Percentiles rank a stretch among this genome's conserved stretches.
Evolutionary conservation across 2,888 invertebrate species (phyloP).

Genomic region (Acrobasis repandana): DNA sequence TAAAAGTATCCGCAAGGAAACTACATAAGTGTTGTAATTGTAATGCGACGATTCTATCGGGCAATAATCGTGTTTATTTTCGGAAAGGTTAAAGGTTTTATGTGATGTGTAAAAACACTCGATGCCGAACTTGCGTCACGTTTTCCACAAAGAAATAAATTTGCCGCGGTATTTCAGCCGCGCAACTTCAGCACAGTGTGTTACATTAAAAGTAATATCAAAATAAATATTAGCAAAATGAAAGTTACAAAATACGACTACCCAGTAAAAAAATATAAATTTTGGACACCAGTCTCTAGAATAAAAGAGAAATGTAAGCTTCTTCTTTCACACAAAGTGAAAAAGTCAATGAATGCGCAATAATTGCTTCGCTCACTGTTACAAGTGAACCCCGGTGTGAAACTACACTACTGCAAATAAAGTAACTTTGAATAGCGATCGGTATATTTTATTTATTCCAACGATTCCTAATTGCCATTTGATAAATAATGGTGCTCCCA

Average conservation of each 20-base stretch:
- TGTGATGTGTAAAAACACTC: too few relatives aligned
- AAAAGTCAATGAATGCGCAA: neutral
- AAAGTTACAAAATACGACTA: neutral
- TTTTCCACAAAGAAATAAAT: too few relatives aligned
- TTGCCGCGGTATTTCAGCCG: too few relatives aligned
- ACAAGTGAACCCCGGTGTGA: constrained; percentile 1
- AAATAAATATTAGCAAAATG: neutral
- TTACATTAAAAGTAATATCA: neutral
- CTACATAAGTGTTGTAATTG: too few relatives aligned
- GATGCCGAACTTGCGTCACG: too few relatives aligned
- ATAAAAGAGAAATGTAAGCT: neutral
- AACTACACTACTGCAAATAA: constrained; percentile 6
- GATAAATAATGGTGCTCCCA: too few relatives aligned
- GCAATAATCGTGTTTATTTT: too few relatives aligned
- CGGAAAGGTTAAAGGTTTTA: too few relatives aligned
- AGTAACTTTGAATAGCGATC: neutral
- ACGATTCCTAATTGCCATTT: too few relatives aligned
- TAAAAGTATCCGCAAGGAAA: too few relatives aligned
- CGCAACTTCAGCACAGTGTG: too few relatives aligned
- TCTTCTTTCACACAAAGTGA: neutral
- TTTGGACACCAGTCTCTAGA: neutral
- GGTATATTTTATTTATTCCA: neutral
- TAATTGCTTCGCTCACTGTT: neutral
- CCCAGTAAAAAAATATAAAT: neutral
- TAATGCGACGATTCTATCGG: too few relatives aligned